Base-by-base conservation (phyloP, 2,888 invertebrate species). In the Philhelius pedissequus region DNA sequence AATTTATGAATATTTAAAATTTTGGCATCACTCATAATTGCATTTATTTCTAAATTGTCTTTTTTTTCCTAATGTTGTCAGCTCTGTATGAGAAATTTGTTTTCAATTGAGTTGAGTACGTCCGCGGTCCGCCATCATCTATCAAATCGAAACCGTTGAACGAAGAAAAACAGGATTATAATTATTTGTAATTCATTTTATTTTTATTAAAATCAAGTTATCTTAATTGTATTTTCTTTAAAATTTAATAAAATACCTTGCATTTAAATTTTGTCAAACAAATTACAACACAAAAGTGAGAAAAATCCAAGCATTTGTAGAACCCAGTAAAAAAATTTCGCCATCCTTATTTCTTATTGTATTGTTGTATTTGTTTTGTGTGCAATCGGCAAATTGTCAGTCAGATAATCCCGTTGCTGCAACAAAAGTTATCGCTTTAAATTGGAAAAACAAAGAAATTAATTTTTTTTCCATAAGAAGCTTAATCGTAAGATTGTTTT, bases 101-200 rank as follows among this genome's bases (percentile, higher is more conserved):
- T 83, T 79, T 83, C 64, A 48, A 70, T 79, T 79, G 74, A 74
- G 69, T 74, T 83, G 74, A 69, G 79, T 75, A 69, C 56, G 69
- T 79, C 74, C 83, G 83, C 74, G 50, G 69, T 79, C 74, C 83
- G 83, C 74, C 83, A 74, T 78, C 83, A 74, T 69, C 70, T 56
- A 74, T 45, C 32, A 64, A 22, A 56, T 6, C 13, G n/a, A 48
- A 70, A 50, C 64, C 56, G 56, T 75, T 54, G 38, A 64, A 20
- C 25, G 5, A 43, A 18, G 11, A 40, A 45, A 7, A 22, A 38
- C 30, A 9, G 22, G 35, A 22, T 20, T 15, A 58, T 4, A 48
- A 48, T n/a, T n/a, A n/a, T 20, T 25, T 62, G 20, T 60, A 73
- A 73, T 25, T 60, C 20, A 20, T 35, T 62, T 27, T 25, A 0